Evolutionary conservation across 1,140 invertebrate genomes (phyloP).

Genomic region (Drosophila chauvacae): DNA sequence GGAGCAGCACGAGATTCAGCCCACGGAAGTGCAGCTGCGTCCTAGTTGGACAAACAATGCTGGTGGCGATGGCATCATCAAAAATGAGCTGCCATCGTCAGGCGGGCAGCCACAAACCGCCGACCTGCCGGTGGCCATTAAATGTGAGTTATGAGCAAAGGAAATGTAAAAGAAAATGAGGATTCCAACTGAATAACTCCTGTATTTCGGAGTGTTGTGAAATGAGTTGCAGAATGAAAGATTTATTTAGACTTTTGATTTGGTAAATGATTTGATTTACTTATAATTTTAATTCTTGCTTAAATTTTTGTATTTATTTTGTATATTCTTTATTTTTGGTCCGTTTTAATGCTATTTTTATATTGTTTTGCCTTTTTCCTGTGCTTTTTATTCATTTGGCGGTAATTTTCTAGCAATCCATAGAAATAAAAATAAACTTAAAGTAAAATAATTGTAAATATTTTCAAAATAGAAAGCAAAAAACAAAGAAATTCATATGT

Average conservation of each 20-base stretch:
- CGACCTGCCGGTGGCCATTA: conserved; percentile 55
- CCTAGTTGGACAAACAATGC: conserved; percentile 46
- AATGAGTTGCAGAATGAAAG: conserved; percentile 22
- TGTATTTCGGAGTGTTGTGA: conserved; percentile 21
- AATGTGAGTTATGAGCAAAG: conserved; percentile 52
- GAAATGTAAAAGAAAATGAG: conserved; percentile 1
- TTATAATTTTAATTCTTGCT: not conserved
- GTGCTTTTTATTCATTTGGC: conserved; percentile 1
- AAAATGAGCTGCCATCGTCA: not conserved
- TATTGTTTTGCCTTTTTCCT: not conserved
- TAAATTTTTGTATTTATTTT: not conserved
- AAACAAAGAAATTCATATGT: conserved; percentile 1
- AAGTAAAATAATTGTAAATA: conserved; percentile 6
- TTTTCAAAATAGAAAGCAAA: conserved; percentile 5
- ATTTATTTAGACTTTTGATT: not conserved
- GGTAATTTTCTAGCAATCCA: conserved; percentile 2
- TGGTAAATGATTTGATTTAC: not conserved
- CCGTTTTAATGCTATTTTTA: not conserved
- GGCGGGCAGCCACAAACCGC: conserved; percentile 1
- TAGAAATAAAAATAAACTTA: not conserved
- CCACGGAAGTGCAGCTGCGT: conserved; percentile 69
- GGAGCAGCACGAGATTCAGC: conserved; percentile 53
- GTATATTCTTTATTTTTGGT: not conserved
- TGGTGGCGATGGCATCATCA: not conserved
- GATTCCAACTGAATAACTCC: not conserved